Conservation (phyloP, 1,140 invertebrate genomes). For the Neodiprion pinetum region DNA sequence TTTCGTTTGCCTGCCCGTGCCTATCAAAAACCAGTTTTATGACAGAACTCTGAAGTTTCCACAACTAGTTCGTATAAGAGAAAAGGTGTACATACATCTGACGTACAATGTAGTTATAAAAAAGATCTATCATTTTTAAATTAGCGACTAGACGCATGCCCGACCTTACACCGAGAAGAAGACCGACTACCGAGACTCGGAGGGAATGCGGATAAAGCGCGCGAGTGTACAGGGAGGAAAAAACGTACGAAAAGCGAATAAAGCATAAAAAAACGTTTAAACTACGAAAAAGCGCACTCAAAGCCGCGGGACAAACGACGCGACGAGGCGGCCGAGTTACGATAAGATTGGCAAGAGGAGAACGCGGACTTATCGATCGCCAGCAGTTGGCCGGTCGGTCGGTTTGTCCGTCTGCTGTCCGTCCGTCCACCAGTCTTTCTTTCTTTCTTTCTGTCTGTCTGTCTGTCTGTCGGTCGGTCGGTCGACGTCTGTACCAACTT, state of each 20-base stretch:
- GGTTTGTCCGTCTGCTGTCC: background rate
- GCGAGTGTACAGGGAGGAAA: background rate
- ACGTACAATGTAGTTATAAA: too few relatives aligned
- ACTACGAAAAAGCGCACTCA: background rate
- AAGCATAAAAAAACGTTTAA: background rate
- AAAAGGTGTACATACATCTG: too few relatives aligned
- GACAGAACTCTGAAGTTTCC: too few relatives aligned
- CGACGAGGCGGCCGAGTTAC: background rate
- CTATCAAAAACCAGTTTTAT: too few relatives aligned
- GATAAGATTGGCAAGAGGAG: slow-evolving; percentile 5
- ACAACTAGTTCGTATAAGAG: too few relatives aligned
- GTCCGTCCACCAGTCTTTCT: background rate
- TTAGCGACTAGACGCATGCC: too few relatives aligned
- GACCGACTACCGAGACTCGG: too few relatives aligned
- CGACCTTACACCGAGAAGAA: too few relatives aligned
- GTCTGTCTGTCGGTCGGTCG: background rate
- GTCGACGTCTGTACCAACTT: background rate
- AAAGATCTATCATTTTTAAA: too few relatives aligned
- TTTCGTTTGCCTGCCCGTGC: too few relatives aligned
- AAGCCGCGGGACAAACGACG: background rate
- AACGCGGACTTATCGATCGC: slow-evolving; percentile 4
- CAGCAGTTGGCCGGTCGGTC: background rate
- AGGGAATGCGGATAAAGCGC: background rate
- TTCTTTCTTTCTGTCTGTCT: background rate
- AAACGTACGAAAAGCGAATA: background rate